Evolutionary conservation across 2,797 vertebrate species (phyloP).

Genomic region (Catharus ustulatus): DNA sequence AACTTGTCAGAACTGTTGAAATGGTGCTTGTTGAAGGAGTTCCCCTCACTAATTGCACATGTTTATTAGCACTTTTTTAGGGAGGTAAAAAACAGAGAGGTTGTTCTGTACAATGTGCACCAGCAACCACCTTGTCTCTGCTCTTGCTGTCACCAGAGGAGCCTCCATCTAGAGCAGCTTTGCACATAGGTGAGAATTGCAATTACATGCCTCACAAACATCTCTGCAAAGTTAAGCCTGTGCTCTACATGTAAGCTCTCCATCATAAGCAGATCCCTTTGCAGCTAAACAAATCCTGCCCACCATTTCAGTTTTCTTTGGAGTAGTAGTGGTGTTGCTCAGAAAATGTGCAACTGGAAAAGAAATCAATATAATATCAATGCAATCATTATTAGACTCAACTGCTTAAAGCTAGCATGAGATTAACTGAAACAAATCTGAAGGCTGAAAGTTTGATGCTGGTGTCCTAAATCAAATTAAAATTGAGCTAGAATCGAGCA

Average conservation of each 20-base stretch:
- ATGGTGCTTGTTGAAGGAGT: not conserved
- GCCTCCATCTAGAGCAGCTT: not conserved
- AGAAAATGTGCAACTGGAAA: not conserved
- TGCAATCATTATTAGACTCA: not conserved
- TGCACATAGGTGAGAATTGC: not conserved
- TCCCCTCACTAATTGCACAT: not conserved
- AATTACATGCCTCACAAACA: not conserved
- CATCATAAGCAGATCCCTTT: not conserved
- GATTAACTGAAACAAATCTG: conserved; percentile 57
- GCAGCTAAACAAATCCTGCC: not conserved
- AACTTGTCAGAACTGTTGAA: not conserved
- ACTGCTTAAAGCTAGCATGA: conserved; percentile 64
- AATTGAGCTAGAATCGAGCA: conserved; percentile 49
- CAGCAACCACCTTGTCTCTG: not conserved
- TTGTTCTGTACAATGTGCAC: not conserved
- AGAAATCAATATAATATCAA: not conserved
- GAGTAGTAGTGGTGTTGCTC: not conserved
- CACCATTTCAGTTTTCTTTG: not conserved
- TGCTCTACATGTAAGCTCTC: not conserved
- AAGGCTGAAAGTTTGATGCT: conserved; percentile 52
- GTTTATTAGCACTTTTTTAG: not conserved
- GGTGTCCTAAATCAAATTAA: conserved; percentile 71
- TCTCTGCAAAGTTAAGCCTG: not conserved
- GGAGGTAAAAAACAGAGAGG: not conserved
- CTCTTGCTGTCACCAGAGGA: not conserved